Evolutionary conservation across 2,113 vertebrate genomes (phyloP).

Genomic region (Eptatretus burgeri): DNA sequence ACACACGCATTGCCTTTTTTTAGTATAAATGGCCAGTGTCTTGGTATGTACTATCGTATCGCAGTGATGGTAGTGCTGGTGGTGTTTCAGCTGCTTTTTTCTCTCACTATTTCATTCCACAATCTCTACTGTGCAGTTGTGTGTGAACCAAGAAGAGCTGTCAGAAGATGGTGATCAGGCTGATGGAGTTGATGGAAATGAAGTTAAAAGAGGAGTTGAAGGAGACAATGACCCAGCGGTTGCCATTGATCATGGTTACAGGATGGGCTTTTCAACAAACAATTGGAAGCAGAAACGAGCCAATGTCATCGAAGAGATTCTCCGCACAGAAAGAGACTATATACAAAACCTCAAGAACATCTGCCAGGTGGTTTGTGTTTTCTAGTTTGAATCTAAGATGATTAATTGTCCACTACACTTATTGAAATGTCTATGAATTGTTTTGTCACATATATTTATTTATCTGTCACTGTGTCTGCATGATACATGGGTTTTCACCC

Average conservation of each 20-base stretch:
- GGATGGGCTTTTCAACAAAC: constrained; percentile 32
- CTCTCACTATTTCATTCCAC: background rate
- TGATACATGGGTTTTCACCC: no score
- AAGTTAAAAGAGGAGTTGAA: background rate
- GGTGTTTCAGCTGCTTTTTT: no score
- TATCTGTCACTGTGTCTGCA: no score
- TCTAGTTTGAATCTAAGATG: background rate
- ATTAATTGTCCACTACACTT: background rate
- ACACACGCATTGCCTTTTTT: no score
- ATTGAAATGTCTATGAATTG: no score
- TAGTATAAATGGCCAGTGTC: no score
- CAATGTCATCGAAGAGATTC: constrained; percentile 82
- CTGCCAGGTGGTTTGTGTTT: constrained; percentile 37
- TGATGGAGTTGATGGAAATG: constrained; percentile 9
- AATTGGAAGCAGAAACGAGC: constrained; percentile 82
- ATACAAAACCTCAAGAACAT: constrained; percentile 94
- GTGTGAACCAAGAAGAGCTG: constrained; percentile 88
- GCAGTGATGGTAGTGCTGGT: background rate
- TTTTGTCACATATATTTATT: no score
- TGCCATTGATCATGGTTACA: constrained; percentile 15
- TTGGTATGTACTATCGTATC: background rate
- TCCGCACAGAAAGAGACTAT: constrained; percentile 77
- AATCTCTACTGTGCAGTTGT: constrained; percentile 24
- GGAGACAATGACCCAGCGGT: background rate
- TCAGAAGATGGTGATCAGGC: constrained; percentile 23